These are phyloP conservation scores for Cheirogaleus major DNA, from an alignment of 2,797 vertebrate species.

Conservation along the genomic window DNA sequence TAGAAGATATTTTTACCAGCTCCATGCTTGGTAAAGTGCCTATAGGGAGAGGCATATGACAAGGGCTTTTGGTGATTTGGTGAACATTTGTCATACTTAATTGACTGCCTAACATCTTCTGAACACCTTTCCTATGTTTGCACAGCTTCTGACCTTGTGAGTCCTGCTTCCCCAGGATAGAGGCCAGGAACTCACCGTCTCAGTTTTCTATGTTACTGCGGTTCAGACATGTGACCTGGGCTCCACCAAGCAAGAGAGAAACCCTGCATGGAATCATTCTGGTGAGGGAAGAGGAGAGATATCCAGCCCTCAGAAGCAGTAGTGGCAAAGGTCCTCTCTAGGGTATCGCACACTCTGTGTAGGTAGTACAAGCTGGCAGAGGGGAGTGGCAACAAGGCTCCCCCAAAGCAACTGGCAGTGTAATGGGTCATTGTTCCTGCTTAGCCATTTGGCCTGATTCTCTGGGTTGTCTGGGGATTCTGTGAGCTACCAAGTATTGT, in stretches of 20 bases:
- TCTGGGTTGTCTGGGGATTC: not conserved
- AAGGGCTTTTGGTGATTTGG: not conserved
- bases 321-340: not conserved
- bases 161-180: not conserved
- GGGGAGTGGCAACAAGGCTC: not conserved
- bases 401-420: not conserved
- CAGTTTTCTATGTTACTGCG: not conserved
- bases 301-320: not conserved
- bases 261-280: not conserved
- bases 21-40: not conserved
- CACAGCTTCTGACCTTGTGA: not conserved
- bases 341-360: no score
- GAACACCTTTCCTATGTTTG: not conserved
- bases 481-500: not conserved
- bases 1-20: constrained; percentile 35
- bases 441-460: not conserved
- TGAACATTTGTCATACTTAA: not conserved
- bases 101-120: not conserved
- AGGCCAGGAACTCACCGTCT: not conserved
- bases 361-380: not conserved
- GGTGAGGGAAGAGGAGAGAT: not conserved
- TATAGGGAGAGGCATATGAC: not conserved
- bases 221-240: not conserved
- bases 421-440: not conserved
- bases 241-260: not conserved